Base-by-base conservation (phyloP, 2,888 invertebrate genomes). In the Stenodema calcarata region DNA sequence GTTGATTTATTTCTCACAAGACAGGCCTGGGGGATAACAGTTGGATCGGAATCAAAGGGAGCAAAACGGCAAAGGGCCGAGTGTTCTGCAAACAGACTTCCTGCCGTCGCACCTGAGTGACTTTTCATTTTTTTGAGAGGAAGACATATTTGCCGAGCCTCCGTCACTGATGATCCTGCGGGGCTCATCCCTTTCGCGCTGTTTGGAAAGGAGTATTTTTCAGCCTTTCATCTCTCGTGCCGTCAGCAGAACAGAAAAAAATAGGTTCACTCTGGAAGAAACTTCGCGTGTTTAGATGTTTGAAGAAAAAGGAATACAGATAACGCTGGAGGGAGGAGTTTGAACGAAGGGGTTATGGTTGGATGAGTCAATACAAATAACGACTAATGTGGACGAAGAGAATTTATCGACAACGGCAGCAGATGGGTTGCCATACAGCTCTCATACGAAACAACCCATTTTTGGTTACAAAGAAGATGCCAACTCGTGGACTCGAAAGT, bases 111-210 rank as follows among this genome's bases (percentile, higher is more conserved):
- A 80, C 80, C 80, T 80, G 80, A 80, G 80, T 23, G 78, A 80
- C 54, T 80, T 80, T 30, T 54, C 80, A 54, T 80, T 80, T 80
- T n/a, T 80, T 47, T 30, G 35, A 80, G 80, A 80, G 80, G 54
- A 80, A 80, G 80, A 80, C 80, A 80, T 54, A 80, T 80, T 80
- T 80, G 35, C 54, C 54, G 30, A 80, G 54, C 80, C 80, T 28
- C 54, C 80, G 80, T 80, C 80, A 80, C 80, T 80, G 80, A 80
- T 80, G 50, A 80, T 80, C 80, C n/a, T 30, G 50, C 80, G 27
- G 7, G 50, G 50, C 18, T 23, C 7, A 11, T 27, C 27, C 12
- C 62, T 18, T 23, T 23, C 62, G 9, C 1, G 47, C 47, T 47
- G 47, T 47, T 47, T 12, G 47, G 47, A 23, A 62, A 9, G 62